Evolutionary conservation across 2,113 vertebrate genomes (phyloP), one percentile per base, ranked within the genome.

Genomic region (Meleagris gallopavo): DNA sequence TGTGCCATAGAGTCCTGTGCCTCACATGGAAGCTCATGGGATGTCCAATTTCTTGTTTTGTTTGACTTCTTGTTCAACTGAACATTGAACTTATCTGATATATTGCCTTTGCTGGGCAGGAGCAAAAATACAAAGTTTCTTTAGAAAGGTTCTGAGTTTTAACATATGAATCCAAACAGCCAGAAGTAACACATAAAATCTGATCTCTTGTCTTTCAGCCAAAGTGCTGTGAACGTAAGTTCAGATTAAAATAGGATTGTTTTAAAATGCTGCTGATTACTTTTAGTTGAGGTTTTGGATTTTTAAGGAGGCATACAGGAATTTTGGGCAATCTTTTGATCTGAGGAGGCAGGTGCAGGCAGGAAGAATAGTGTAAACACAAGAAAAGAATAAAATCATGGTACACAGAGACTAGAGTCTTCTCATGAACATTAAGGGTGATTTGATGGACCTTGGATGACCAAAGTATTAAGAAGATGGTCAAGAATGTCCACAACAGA

Each of bases 31-130:
- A 77, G 21, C 32, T 75, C 32, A 10, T 27, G 25, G 82, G 14
- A 80, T 7, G 6, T 74, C 9, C 6, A 41, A 4, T 74, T 86
- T 88, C 55, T 65, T 85, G 17, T 62, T 91, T 62, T 74, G 6
- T 55, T 2, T 0, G 19, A n/a, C 46, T 66, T 32, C 34, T 50
- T 0, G 3, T 0, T 0, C 20, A 6, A 64, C 50, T 62, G 40
- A 91, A 84, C 0, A 2, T 18, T 61, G 43, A 3, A 6, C 71
- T 61, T 79, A 19, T 67, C 41, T 69, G 30, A 40, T 43, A 8
- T 24, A 30, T 27, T 70, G 32, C 14, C 7, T 16, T 74, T 77
- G 11, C 69, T 67, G 41, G 50, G 21, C 24, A 70, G 48, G 54
- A 84, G 8, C 43, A 93, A 54, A 83, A 73, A 87, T 43, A 10